Conservation (phyloP, 2,113 vertebrate genomes). For the Antigone vipio region DNA sequence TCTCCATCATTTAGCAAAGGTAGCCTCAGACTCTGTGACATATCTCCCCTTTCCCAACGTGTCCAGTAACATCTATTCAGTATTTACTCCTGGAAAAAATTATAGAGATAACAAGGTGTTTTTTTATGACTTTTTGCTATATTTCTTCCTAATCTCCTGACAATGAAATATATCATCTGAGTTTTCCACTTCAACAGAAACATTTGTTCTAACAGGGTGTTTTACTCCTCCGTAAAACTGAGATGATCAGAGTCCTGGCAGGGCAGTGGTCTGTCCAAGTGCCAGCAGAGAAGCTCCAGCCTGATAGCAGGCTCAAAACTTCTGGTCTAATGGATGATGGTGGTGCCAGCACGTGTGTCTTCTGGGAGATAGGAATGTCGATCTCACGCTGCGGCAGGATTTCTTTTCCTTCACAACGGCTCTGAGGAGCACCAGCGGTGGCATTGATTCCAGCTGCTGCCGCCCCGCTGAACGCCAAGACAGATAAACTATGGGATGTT, state of each 20-base stretch:
- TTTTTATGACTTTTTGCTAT: constrained; percentile 1
- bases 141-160: constrained; percentile 27
- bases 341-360: constrained; percentile 36
- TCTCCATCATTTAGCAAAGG: background rate
- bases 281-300: background rate
- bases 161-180: constrained; percentile 5
- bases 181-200: constrained; percentile 28
- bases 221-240: background rate
- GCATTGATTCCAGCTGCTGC: constrained; percentile 49
- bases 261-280: background rate
- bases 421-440: constrained; percentile 3
- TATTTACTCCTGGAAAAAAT: constrained; percentile 2
- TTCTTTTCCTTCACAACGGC: background rate
- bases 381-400: background rate
- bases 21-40: background rate
- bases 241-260: constrained; percentile 34
- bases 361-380: background rate
- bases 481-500: constrained; percentile 46
- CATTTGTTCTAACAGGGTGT: background rate
- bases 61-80: background rate
- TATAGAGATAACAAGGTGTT: background rate
- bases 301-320: constrained; percentile 11
- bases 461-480: constrained; percentile 4
- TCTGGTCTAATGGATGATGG: constrained; percentile 9
- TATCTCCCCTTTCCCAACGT: background rate